Evolutionary conservation across 2,888 invertebrate genomes (phyloP), one percentile per base, ranked within the genome.

Genomic region (Spilosoma lubricipeda): DNA sequence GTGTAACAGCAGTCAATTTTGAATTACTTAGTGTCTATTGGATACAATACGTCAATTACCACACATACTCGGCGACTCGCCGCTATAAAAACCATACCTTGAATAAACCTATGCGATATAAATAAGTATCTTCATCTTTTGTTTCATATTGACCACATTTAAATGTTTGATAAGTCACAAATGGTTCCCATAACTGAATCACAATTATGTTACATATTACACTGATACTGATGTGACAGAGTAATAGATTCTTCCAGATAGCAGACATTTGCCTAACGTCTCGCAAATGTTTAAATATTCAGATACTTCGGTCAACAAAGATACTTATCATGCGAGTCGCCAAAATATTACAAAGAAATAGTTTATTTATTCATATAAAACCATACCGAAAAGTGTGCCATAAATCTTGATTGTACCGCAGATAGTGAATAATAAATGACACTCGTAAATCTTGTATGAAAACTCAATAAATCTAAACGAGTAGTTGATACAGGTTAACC

Each of bases 361-460:
- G 89, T 91, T 90, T 90, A 90, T 91, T 89, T 90, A 90, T 89
- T 87, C 86, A 87, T 82, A 90, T 90, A 90, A 90, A 92, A 91
- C 87, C 88, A 90, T 90, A 90, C 85, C 90, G 88, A 91, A 92
- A 93, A 93, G 94, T 93, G 90, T 91, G 92, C 91, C 90, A 93
- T 94, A 95, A 94, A 95, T 94, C 90, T 76, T 90, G 93, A 93
- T 93, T 92, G 90, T 91, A 88, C 90, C 90, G 84, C 89, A 90
- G 93, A 94, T 94, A 94, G 88, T 93, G 94, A 93, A 95, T 95
- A 94, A 95, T 94, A 94, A 94, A 95, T 93, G 93, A 91, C 86
- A 88, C 86, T 90, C 92, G 89, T 95, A 95, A 95, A 95, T 95
- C 93, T 92, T 88, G 91, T 93, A 94, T 94, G 94, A 95, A 93